Percentiles rank a stretch among this genome's conserved stretches.
These are phyloP conservation scores for Ornithorhynchus anatinus DNA, from an alignment of 2,113 vertebrate species.

Conservation along the genomic window DNA sequence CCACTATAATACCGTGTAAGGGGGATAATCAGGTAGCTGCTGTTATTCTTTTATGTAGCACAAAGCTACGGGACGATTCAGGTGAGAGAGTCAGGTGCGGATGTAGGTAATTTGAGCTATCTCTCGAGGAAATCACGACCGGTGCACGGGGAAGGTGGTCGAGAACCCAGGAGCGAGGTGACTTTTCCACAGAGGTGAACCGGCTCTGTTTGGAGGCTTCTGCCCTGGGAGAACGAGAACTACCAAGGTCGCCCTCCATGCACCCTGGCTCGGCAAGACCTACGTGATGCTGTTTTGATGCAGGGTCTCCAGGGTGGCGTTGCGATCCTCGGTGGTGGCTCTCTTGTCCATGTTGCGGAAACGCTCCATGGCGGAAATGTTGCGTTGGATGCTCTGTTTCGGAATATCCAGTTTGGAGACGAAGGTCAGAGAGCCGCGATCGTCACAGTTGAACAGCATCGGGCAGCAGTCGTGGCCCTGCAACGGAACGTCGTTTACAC, in stretches of 20 bases:
- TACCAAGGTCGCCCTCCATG: background rate
- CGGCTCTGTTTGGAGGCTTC: background rate
- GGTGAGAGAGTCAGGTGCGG: no score
- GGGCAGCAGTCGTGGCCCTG: conserved; percentile 99
- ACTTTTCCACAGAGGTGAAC: background rate
- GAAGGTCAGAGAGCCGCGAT: conserved; percentile 87
- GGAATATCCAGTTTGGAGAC: conserved; percentile 96
- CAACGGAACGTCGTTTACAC: background rate
- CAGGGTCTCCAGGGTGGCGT: conserved; percentile 93
- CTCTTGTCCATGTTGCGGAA: conserved; percentile 99
- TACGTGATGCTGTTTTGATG: conserved; percentile 99
- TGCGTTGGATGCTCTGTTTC: conserved; percentile 97
- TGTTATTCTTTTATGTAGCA: no score
- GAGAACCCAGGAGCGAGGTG: no score
- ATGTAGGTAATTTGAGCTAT: no score
- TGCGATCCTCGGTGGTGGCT: conserved; percentile 95
- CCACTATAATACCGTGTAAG: no score
- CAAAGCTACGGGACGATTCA: no score
- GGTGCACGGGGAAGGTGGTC: no score
- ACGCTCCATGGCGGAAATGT: conserved; percentile 98
- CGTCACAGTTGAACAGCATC: conserved; percentile 95
- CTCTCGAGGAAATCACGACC: no score
- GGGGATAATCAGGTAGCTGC: no score
- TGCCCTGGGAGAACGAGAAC: background rate
- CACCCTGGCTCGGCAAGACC: conserved; percentile 1